These are phyloP conservation scores for Pangasius sanitwongsei DNA, from an alignment of 2,797 vertebrate genomes.

Conservation along the genomic window DNA sequence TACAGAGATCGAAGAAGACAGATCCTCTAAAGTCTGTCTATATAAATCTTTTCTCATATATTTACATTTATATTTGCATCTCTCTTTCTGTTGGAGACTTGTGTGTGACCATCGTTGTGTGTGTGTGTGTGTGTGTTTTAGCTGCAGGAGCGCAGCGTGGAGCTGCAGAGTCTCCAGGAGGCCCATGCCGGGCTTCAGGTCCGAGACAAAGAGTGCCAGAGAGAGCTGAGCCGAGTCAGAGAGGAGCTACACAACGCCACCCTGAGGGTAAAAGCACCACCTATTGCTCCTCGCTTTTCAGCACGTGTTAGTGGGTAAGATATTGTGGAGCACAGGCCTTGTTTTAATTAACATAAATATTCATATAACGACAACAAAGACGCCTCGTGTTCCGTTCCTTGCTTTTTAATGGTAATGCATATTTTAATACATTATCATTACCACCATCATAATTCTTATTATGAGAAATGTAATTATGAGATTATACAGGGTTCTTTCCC, in stretches of 20 bases:
- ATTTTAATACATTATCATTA: conserved; percentile 82
- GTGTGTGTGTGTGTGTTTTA: neutral
- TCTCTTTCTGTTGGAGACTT: neutral
- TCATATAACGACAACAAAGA: conserved; percentile 72
- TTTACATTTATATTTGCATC: neutral
- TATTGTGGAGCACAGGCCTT: conserved; percentile 65
- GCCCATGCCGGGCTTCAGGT: conserved; percentile 34
- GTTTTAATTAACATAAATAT: conserved; percentile 81
- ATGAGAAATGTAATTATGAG: conserved; percentile 77
- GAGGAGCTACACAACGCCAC: conserved; percentile 55
- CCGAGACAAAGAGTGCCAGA: conserved; percentile 42
- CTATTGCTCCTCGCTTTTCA: conserved; percentile 30
- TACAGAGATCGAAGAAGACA: neutral
- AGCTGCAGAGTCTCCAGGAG: conserved; percentile 38
- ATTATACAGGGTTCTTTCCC: conserved; percentile 51
- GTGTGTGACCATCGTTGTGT: neutral
- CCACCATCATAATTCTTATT: conserved; percentile 75
- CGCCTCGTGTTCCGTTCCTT: conserved; percentile 69
- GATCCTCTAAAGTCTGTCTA: neutral
- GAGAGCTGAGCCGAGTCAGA: conserved; percentile 40
- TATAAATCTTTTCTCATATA: neutral
- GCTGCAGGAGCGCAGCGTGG: conserved; percentile 46
- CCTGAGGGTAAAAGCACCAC: conserved; percentile 52
- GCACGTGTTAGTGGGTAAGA: conserved; percentile 64
- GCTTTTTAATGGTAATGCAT: conserved; percentile 76